Base-by-base conservation (phyloP, 2,888 invertebrate genomes). In the Oithona nana region DNA sequence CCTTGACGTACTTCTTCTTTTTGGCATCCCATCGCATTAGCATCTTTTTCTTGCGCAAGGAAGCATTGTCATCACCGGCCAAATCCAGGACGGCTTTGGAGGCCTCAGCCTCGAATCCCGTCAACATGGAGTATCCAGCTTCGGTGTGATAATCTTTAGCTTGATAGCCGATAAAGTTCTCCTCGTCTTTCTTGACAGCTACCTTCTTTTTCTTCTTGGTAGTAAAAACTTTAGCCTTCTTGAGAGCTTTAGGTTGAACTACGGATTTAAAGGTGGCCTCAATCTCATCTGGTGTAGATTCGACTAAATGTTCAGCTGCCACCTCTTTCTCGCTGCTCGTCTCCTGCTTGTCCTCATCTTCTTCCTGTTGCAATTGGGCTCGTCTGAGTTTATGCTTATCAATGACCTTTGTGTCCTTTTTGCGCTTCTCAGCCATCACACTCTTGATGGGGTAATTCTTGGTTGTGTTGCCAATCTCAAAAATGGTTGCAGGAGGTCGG, bases 11-110 rank as follows among this genome's bases (percentile, higher is more conserved):
- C 76, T 89, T 94, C 80, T 95, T 97, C 74, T 87, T 84, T 72
- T 92, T 90, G 57, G 92, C 80, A 76, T 97, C 95, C 97, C 97
- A 94, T 71, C 74, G 74, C 69, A 83, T 81, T 70, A 80, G 73
- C 65, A 81, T 80, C 1, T 77, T 78, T 59, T 79, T 78, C 59
- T 79, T 75, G 31, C 80, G 78, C 64, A 80, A 76, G 1, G 75
- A 75, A 28, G 83, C 82, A 55, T 81, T 81, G 65, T 85, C 84
- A 74, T 93, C 93, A 8, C 83, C 87, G 8, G 81, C 80, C 67
- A 97, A 73, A 71, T 95, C 94, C 66, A 97, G 76, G 68, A 86
- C 81, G 0, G 83, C 87, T 28, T 80, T 79, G 55, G 80, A 79
- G 1, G 88, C 90, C 68, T 90, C 85, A 39, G 79, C 78, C 67